phyloP scores from a whole-genome alignment of 2,113 vertebrate species.

The Myotis davidii region DNA sequence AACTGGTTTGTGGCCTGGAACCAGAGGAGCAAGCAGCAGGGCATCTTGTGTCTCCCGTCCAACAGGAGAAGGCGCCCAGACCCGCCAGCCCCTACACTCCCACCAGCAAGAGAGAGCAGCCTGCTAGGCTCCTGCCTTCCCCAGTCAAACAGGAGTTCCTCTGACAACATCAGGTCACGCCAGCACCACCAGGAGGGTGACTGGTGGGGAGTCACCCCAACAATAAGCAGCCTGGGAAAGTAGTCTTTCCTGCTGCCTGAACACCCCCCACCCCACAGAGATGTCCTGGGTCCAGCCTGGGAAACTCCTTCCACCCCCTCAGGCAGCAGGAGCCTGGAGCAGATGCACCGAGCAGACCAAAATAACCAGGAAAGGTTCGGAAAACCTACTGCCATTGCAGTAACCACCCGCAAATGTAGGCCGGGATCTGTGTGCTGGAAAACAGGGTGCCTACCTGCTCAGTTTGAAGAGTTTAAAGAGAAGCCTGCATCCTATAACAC shows the following conservation, averaged over 20 bases:
- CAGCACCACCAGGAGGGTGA: not conserved
- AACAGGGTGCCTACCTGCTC: not conserved
- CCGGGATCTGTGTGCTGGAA: not conserved
- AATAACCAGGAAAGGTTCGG: not conserved
- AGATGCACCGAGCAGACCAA: not conserved
- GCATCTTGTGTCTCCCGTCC: not conserved
- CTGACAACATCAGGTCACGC: not conserved
- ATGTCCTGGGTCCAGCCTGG: too few relatives aligned
- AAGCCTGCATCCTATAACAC: not conserved
- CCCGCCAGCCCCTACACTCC: not conserved
- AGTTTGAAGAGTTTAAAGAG: not conserved
- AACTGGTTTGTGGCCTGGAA: not conserved
- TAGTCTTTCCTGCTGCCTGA: not conserved
- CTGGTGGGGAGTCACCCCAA: not conserved
- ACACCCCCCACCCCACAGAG: not conserved
- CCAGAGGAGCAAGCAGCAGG: not conserved
- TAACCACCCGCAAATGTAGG: not conserved
- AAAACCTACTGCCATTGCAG: not conserved
- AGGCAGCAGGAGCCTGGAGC: not conserved
- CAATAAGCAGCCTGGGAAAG: rapidly evolving
- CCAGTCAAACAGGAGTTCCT: not conserved
- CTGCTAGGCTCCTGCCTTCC: not conserved
- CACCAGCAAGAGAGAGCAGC: not conserved
- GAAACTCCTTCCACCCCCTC: not conserved
- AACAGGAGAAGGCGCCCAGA: not conserved